phyloP scores from a whole-genome alignment of 2,797 vertebrate genomes.

The Neoniphon sammara region DNA sequence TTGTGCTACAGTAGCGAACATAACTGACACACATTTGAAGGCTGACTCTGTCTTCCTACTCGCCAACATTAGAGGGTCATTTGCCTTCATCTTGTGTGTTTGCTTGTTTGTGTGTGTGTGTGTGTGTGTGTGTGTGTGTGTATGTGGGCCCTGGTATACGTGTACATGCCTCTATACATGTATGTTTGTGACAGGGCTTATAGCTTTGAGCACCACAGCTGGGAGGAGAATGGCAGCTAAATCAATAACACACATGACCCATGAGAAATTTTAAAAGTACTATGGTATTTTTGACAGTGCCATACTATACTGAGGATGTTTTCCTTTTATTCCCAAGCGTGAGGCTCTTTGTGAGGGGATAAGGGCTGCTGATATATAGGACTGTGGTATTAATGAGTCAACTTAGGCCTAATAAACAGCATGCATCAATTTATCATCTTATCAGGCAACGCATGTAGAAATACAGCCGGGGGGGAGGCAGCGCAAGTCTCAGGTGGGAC shows the following conservation, averaged over 20 bases:
- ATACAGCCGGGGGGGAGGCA: slow-evolving; percentile 56
- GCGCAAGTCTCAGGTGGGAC: slow-evolving; percentile 68
- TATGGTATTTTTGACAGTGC: slow-evolving; percentile 48
- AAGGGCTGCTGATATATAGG: slow-evolving; percentile 21
- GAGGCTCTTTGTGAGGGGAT: slow-evolving; percentile 29
- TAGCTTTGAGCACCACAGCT: slow-evolving; percentile 12
- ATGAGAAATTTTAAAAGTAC: slow-evolving; percentile 46
- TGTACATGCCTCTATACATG: slow-evolving; percentile 6
- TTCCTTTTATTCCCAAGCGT: slow-evolving; percentile 15
- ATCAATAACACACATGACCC: slow-evolving; percentile 56
- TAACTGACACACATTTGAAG: too few species aligned
- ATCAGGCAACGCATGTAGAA: slow-evolving; percentile 59
- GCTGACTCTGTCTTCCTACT: too few species aligned
- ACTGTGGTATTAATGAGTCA: slow-evolving; percentile 68
- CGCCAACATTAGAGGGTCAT: too few species aligned
- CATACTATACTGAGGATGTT: slow-evolving; percentile 40
- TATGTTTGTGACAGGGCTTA: slow-evolving; percentile 36
- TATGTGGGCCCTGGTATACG: slow-evolving; percentile 13
- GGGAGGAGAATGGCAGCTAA: slow-evolving; percentile 44
- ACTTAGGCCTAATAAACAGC: slow-evolving; percentile 69
- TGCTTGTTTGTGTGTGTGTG: too few species aligned
- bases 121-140: too few species aligned
- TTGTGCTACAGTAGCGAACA: too few species aligned
- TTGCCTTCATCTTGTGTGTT: too few species aligned
- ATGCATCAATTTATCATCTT: slow-evolving; percentile 72